These are phyloP conservation scores for Nansenia antarctica DNA, from an alignment of 2,113 vertebrate genomes.

Conservation along the genomic window DNA sequence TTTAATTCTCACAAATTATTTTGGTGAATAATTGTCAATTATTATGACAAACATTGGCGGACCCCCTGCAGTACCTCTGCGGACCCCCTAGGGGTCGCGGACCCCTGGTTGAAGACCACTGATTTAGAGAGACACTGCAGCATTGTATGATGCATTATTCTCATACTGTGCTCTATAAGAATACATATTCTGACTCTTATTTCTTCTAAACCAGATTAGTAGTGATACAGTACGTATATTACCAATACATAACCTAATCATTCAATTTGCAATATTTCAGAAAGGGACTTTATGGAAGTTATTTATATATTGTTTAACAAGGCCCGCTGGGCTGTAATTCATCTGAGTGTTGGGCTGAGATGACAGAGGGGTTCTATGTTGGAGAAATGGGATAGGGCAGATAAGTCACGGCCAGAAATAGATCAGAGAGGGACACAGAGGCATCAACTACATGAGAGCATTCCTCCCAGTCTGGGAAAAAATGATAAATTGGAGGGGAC, in stretches of 20 bases:
- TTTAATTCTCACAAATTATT: too few species aligned
- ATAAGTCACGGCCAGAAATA: slow-evolving; percentile 29
- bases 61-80: too few species aligned
- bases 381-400: slow-evolving; percentile 3
- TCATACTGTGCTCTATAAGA: too few species aligned
- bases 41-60: too few species aligned
- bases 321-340: slow-evolving; percentile 16
- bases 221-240: too few species aligned
- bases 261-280: neutral
- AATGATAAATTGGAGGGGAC: slow-evolving; percentile 9
- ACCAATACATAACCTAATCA: neutral
- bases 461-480: slow-evolving; percentile 54
- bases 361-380: slow-evolving; percentile 34
- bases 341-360: slow-evolving; percentile 14
- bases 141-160: too few species aligned
- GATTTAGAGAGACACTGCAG: too few species aligned
- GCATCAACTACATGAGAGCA: slow-evolving; percentile 21
- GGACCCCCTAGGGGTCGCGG: too few species aligned
- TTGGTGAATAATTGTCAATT: too few species aligned
- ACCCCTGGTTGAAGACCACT: too few species aligned
- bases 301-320: slow-evolving; percentile 17
- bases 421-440: slow-evolving; percentile 13
- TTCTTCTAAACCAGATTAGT: too few species aligned
- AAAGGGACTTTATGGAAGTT: slow-evolving; percentile 1
- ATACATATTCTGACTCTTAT: too few species aligned